Conservation (phyloP, 2,113 vertebrate genomes). For the Actenoides lindsayi region DNA sequence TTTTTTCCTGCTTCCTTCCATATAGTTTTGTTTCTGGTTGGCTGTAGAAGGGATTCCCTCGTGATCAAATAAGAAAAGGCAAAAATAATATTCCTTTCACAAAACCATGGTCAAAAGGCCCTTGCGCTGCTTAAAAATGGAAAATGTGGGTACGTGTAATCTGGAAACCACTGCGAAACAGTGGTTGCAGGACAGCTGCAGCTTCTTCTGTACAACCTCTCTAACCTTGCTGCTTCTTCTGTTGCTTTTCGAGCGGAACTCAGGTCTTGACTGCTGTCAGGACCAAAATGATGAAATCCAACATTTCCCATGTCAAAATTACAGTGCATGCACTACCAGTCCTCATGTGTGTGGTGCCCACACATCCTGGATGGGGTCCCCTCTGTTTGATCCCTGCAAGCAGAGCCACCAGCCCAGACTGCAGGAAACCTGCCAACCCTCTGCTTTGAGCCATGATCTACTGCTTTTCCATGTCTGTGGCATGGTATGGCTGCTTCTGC, state of each 20-base stretch:
- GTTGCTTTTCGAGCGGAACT: not conserved
- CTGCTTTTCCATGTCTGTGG: not conserved
- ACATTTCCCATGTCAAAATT: not conserved
- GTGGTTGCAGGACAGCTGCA: not conserved
- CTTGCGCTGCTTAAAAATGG: not conserved
- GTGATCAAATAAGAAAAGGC: not conserved
- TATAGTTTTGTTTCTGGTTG: not conserved
- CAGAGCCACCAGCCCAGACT: not conserved
- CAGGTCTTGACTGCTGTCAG: not conserved
- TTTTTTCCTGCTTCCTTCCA: not conserved
- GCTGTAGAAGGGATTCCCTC: not conserved
- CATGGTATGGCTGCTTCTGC: not conserved
- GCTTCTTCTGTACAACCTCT: not conserved
- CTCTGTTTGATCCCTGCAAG: not conserved
- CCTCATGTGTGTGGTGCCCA: not conserved
- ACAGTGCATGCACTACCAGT: rapidly evolving
- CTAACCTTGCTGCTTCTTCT: not conserved
- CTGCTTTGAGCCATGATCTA: not conserved
- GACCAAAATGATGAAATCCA: not conserved
- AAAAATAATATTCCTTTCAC: not conserved
- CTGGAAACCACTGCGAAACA: not conserved
- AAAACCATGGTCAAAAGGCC: not conserved
- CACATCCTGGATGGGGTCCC: not conserved
- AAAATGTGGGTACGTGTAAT: not conserved
- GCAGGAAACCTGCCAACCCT: not conserved